Base-by-base conservation (phyloP, 2,888 invertebrate species). In the Argyresthia albistria region DNA sequence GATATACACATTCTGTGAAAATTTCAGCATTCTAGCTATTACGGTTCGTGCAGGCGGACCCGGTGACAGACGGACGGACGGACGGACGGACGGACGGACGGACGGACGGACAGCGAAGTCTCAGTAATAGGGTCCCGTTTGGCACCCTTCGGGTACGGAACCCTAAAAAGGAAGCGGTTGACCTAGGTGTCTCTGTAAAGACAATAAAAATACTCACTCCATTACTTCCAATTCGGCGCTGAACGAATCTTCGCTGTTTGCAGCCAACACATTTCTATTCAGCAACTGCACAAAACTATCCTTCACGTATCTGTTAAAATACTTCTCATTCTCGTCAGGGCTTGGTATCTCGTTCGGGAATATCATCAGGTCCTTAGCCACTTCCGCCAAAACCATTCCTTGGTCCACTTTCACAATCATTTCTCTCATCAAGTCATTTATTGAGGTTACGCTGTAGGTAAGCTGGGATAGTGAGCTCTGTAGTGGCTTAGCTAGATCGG, bases 401-500 rank as follows among this genome's bases (percentile, higher is more conserved):
- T 76, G 69, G 56, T 80, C 76, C 16, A 72, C 61, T 54, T 77
- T 73, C 0, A 69, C 70, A 1, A 86, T 62, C 54, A 84, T 59
- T 62, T 91, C 90, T 49, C 69, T 77, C 1, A 91, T 71, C 47
- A 90, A 71, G 52, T 89, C 88, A 48, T 88, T 89, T 15, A 93
- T 64, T 11, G 89, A 70, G 45, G 88, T 89, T 16, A 92, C 76
- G 1, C 93, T 93, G 58, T 90, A 91, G 1, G 89, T 77, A 55
- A 94, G 88, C 77, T 93, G 92, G 0, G 91, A 88, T 8, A 95
- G 69, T 0, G 93, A 92, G 53, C 90, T 86, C 50, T 93, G 82
- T 14, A 96, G 76, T 0, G 96, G 95, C 55, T 91, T 89, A 0
- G 93, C 89, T 51, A 97, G 82, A 70, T 97, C 97, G 0, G 93